Evolutionary conservation across 1,140 invertebrate species (phyloP).

Genomic region (Drosophila navojoa): DNA sequence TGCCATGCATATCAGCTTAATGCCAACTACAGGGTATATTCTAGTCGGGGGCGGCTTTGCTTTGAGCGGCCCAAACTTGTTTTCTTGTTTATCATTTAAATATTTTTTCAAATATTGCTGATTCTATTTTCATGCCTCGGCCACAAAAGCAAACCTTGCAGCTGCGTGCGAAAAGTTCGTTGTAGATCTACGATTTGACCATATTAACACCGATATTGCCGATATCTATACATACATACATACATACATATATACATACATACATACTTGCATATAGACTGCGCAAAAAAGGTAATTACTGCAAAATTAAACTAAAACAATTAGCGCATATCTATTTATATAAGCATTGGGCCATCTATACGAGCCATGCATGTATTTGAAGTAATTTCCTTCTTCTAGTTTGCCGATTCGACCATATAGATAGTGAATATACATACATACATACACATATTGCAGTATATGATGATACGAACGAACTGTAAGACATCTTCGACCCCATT

Average conservation of each 20-base stretch:
- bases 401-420: not conserved
- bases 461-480: not conserved
- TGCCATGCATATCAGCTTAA: too few relatives aligned
- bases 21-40: not conserved
- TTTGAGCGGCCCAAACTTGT: not conserved
- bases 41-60: not conserved
- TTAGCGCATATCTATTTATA: not conserved
- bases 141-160: constrained; percentile 12
- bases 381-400: too few relatives aligned
- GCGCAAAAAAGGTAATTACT: not conserved
- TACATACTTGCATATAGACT: not conserved
- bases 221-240: not conserved
- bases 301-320: not conserved
- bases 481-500: not conserved
- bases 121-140: not conserved
- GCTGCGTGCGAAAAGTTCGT: constrained; percentile 6
- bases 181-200: too few relatives aligned
- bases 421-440: not conserved
- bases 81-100: constrained; percentile 10
- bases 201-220: too few relatives aligned
- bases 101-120: constrained; percentile 2
- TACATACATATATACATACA: not conserved
- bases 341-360: not conserved
- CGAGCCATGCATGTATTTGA: not conserved
- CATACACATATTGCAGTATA: not conserved